These are phyloP conservation scores for Cheilosia vernalis DNA, from an alignment of 2,888 invertebrate species.

Conservation along the genomic window DNA sequence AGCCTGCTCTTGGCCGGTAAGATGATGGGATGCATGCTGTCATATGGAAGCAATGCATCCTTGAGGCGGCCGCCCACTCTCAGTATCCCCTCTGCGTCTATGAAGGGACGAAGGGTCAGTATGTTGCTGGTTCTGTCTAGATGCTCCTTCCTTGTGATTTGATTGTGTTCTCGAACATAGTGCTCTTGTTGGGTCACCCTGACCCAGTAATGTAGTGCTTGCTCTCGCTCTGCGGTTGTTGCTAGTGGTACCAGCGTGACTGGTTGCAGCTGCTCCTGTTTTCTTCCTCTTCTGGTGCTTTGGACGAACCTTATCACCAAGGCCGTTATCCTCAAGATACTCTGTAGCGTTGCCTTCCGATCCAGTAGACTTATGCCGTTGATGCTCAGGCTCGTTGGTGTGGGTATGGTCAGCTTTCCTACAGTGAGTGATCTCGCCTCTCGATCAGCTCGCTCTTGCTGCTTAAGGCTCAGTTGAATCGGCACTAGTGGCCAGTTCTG, in stretches of 20 bases:
- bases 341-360: conserved; percentile 7
- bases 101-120: conserved; percentile 8
- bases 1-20: neutral
- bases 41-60: conserved; percentile 13
- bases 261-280: too few species aligned
- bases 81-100: conserved; percentile 8
- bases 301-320: conserved; percentile 1
- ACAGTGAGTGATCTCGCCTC: neutral
- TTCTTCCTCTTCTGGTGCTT: neutral
- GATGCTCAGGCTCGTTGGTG: neutral
- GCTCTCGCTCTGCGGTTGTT: neutral
- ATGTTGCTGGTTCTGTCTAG: conserved; percentile 1
- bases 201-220: conserved; percentile 15
- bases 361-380: neutral
- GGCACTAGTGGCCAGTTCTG: conserved; percentile 10
- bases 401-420: neutral
- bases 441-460: neutral
- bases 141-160: neutral
- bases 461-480: neutral
- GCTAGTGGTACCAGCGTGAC: neutral
- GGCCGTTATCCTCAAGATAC: conserved; percentile 16
- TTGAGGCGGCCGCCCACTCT: conserved; percentile 22
- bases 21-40: conserved; percentile 14
- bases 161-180: neutral
- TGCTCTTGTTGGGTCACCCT: neutral